Percentiles rank a stretch among this genome's conserved stretches.
phyloP scores from a whole-genome alignment of 1,140 invertebrate genomes.

The Drosophila santomea region DNA sequence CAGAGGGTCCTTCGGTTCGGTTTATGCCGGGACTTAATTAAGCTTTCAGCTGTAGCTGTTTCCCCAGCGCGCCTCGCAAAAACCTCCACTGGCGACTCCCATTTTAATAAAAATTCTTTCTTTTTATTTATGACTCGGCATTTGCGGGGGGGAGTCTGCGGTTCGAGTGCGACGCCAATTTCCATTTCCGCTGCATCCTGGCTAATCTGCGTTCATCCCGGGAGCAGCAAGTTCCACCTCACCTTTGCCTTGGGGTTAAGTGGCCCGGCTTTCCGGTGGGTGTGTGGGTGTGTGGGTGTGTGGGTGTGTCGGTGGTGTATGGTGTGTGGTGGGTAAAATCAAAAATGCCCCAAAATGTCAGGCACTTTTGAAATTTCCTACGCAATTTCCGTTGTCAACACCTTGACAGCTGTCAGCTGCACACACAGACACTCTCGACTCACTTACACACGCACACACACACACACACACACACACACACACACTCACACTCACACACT shows the following conservation, averaged over 20 bases:
- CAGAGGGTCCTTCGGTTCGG: conserved; percentile 12
- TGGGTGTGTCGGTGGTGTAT: no score
- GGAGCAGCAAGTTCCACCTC: neutral
- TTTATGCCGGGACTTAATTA: conserved; percentile 61
- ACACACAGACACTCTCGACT: conserved; percentile 39
- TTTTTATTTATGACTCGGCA: conserved; percentile 18
- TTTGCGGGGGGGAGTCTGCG: neutral
- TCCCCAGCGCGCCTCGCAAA: neutral
- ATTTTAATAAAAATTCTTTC: conserved; percentile 60
- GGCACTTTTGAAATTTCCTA: conserved; percentile 77
- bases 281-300: no score
- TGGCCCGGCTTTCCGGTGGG: conserved; percentile 23
- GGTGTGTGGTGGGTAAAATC: neutral
- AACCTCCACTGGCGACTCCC: conserved; percentile 9
- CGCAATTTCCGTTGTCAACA: conserved; percentile 81
- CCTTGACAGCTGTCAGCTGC: conserved; percentile 75
- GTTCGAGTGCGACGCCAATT: conserved; percentile 27
- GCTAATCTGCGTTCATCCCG: conserved; percentile 36
- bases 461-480: conserved; percentile 22
- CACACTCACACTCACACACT: neutral
- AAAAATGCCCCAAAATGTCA: conserved; percentile 40
- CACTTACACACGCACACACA: conserved; percentile 26
- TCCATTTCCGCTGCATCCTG: conserved; percentile 59
- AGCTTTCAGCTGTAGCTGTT: conserved; percentile 53
- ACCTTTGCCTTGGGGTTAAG: conserved; percentile 7